Evolutionary conservation across 2,888 invertebrate species (phyloP).

Genomic region (Escarpia spicata): DNA sequence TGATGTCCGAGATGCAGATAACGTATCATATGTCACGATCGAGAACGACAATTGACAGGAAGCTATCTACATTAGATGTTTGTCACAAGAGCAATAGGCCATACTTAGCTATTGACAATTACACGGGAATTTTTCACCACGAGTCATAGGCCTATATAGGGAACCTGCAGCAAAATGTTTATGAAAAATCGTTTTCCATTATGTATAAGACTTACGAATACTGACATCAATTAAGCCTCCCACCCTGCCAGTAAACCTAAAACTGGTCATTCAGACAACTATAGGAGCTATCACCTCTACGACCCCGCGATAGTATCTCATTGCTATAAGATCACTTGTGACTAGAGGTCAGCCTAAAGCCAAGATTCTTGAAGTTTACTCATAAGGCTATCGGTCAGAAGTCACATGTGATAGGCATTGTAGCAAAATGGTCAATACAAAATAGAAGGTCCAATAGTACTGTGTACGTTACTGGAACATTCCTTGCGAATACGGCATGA

Average conservation of each 20-base stretch:
- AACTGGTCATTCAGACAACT: neutral
- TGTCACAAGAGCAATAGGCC: neutral
- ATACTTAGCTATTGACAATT: neutral
- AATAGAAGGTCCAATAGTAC: too few species aligned
- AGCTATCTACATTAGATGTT: neutral
- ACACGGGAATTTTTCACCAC: neutral
- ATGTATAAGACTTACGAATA: neutral
- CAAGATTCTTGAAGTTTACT: too few species aligned
- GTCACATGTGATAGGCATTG: too few species aligned
- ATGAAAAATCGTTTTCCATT: neutral
- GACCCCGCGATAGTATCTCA: too few species aligned
- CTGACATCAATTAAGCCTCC: neutral
- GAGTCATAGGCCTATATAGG: neutral
- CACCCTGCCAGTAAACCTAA: neutral
- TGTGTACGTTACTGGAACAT: too few species aligned
- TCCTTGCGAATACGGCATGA: too few species aligned
- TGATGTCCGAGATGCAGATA: neutral
- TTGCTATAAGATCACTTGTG: too few species aligned
- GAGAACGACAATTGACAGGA: conserved; percentile 3
- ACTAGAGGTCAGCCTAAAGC: too few species aligned
- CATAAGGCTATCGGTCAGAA: too few species aligned
- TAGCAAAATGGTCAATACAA: too few species aligned
- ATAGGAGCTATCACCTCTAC: too few species aligned
- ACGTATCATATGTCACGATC: neutral
- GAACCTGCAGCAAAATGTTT: neutral